Evolutionary conservation across 2,888 invertebrate genomes (phyloP).

Genomic region (Carcina quercana): DNA sequence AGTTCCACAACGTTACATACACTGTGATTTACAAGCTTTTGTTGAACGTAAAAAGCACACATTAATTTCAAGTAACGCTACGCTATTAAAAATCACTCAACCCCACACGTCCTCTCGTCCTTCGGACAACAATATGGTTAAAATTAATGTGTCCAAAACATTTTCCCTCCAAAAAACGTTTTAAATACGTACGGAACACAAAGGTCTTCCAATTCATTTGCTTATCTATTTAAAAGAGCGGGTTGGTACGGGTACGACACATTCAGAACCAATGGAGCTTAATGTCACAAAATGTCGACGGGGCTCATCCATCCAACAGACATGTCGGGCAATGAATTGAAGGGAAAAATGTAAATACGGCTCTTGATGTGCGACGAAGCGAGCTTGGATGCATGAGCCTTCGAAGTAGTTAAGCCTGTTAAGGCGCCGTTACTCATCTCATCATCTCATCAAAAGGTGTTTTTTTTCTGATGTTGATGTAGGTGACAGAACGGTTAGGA

Average conservation of each 20-base stretch:
- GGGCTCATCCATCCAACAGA: conserved; percentile 49
- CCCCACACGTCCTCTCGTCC: conserved; percentile 15
- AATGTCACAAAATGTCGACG: conserved; percentile 63
- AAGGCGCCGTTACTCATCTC: too few relatives aligned
- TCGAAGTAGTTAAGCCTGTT: too few relatives aligned
- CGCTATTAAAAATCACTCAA: conserved; percentile 24
- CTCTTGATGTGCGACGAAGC: conserved; percentile 38
- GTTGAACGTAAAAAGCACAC: too few relatives aligned
- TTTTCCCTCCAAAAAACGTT: conserved; percentile 31
- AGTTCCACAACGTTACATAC: too few relatives aligned
- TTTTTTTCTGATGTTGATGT: too few relatives aligned
- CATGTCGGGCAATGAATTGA: conserved; percentile 45
- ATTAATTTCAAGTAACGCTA: not conserved
- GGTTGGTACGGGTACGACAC: conserved; percentile 46
- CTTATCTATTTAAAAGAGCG: conserved; percentile 67
- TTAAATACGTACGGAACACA: conserved; percentile 43
- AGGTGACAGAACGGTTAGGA: too few relatives aligned
- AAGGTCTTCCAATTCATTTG: conserved; percentile 70
- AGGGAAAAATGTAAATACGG: conserved; percentile 52
- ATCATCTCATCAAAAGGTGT: too few relatives aligned
- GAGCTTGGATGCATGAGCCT: too few relatives aligned
- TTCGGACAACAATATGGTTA: conserved; percentile 20
- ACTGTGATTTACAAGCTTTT: too few relatives aligned
- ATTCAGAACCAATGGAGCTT: conserved; percentile 69
- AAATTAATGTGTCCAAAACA: conserved; percentile 33